Evolutionary conservation across 2,888 invertebrate species (phyloP).

Genomic region (Cheilosia scutellata): DNA sequence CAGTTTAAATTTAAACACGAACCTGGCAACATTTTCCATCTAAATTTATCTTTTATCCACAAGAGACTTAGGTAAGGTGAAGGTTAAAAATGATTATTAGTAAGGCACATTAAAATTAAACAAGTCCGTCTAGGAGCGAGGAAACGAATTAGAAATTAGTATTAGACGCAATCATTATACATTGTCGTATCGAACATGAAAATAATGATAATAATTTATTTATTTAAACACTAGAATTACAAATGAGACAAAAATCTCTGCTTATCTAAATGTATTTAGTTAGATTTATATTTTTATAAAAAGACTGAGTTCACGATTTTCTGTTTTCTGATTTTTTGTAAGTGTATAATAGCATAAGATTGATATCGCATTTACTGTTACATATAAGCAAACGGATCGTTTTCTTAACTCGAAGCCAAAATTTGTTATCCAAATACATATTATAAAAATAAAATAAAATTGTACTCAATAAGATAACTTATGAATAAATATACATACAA

Average conservation of each 20-base stretch:
- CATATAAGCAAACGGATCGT: conserved; percentile 51
- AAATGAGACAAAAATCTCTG: conserved; percentile 2
- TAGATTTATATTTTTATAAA: conserved; percentile 68
- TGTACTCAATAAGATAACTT: conserved; percentile 10
- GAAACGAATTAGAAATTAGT: conserved; percentile 64
- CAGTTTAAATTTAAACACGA: too few relatives aligned
- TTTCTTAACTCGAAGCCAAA: conserved; percentile 59
- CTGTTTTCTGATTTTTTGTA: conserved; percentile 22
- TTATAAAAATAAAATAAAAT: background rate
- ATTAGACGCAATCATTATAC: conserved; percentile 1
- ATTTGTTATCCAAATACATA: conserved; percentile 56
- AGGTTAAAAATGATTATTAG: too few relatives aligned
- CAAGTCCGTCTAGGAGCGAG: conserved; percentile 60
- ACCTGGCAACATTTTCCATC: too few relatives aligned
- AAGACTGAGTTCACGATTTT: conserved; percentile 69
- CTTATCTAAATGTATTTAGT: conserved; percentile 58
- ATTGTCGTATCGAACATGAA: conserved; percentile 41
- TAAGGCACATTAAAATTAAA: background rate
- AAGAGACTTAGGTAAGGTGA: too few relatives aligned
- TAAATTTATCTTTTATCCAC: too few relatives aligned
- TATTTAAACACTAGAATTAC: background rate
- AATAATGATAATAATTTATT: conserved; percentile 7
- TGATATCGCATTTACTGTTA: conserved; percentile 67
- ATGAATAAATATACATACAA: conserved; percentile 26
- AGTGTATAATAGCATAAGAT: conserved; percentile 54